Evolutionary conservation across 1,140 invertebrate genomes (phyloP).

Genomic region (Eulimnadia texana): DNA sequence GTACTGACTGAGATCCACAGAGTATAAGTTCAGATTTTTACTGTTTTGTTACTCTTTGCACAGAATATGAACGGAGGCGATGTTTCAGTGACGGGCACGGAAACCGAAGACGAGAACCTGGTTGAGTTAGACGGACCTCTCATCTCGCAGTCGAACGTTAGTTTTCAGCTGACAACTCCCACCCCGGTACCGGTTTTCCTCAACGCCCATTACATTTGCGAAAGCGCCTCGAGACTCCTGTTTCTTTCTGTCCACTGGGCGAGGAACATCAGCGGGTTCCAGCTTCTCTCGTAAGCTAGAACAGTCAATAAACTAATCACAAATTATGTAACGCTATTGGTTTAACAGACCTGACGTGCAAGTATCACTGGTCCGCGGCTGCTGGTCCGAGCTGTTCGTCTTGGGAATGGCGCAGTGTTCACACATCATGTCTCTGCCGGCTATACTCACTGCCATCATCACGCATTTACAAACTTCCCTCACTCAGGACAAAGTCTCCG

Average conservation of each 20-base stretch:
- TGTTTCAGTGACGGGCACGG: slow-evolving; percentile 23
- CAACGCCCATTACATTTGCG: slow-evolving; percentile 80
- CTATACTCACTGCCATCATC: slow-evolving; percentile 66
- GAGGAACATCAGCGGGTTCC: slow-evolving; percentile 64
- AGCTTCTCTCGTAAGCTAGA: slow-evolving; percentile 55
- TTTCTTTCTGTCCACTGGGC: slow-evolving; percentile 82
- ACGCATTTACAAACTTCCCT: slow-evolving; percentile 40
- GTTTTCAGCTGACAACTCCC: slow-evolving; percentile 68
- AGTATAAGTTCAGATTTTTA: background rate
- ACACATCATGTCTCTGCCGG: slow-evolving; percentile 57
- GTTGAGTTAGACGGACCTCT: slow-evolving; percentile 41
- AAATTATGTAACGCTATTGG: slow-evolving; percentile 10
- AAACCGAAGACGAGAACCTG: slow-evolving; percentile 29
- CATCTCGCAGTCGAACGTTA: slow-evolving; percentile 47
- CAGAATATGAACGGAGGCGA: slow-evolving; percentile 36
- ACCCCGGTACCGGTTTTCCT: slow-evolving; percentile 62
- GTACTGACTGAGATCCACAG: too few species aligned
- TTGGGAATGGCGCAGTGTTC: slow-evolving; percentile 82
- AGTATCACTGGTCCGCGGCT: slow-evolving; percentile 61
- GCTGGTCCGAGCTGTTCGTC: slow-evolving; percentile 86
- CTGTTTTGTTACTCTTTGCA: background rate
- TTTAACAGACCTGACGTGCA: slow-evolving; percentile 64
- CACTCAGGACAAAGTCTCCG: slow-evolving; percentile 53
- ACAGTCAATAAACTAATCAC: slow-evolving; percentile 2
- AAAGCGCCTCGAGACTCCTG: slow-evolving; percentile 72